Conservation (phyloP, 2,797 vertebrate genomes). For the Thripadectes ignobilis region DNA sequence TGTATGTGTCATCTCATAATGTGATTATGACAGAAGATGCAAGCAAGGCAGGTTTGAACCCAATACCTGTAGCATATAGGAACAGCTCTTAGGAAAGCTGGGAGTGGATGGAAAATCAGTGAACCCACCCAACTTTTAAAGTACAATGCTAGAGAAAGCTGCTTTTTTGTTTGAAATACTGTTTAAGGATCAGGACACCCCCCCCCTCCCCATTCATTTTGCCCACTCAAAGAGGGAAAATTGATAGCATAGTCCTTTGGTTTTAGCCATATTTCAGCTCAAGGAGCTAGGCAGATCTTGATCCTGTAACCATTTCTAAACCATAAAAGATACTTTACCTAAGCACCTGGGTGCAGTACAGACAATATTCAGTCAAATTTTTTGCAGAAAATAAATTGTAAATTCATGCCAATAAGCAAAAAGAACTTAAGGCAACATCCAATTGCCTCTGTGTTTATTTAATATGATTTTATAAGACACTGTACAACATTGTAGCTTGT, state of each 20-base stretch:
- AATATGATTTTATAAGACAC: neutral
- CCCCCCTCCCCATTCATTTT: neutral
- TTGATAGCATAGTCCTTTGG: neutral
- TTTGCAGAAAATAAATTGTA: neutral
- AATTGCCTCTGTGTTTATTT: neutral
- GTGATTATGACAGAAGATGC: neutral
- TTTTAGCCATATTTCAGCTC: neutral
- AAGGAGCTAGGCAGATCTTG: neutral
- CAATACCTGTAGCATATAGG: neutral
- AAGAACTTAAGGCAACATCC: neutral
- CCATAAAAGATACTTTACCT: neutral
- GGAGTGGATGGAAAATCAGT: neutral
- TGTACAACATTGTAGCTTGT: neutral
- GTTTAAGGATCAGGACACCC: neutral
- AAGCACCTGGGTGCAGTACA: neutral
- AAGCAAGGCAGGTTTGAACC: constrained; percentile 14
- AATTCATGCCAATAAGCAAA: neutral
- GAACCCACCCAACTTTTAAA: neutral
- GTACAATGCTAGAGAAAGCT: neutral
- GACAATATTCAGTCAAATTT: neutral
- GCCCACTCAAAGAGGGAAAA: neutral
- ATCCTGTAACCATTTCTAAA: neutral
- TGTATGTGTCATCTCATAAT: neutral
- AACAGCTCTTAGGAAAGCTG: neutral
- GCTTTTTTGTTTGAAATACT: neutral